These are phyloP conservation scores for Plusia festucae DNA, from an alignment of 2,888 invertebrate genomes.

Conservation along the genomic window DNA sequence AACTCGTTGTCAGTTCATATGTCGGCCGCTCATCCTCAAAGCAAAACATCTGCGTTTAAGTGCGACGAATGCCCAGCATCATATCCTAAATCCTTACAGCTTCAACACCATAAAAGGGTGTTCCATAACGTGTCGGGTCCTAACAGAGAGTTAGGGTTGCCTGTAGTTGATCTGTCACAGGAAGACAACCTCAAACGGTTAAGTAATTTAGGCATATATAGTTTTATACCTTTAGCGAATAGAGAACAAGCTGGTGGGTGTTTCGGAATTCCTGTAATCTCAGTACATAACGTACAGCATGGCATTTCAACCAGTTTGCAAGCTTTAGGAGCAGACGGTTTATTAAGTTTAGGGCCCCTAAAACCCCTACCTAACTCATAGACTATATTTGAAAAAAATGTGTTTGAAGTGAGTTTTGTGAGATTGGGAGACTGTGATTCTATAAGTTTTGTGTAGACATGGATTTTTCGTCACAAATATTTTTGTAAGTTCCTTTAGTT, in stretches of 20 bases:
- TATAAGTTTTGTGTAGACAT: constrained; percentile 19
- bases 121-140: constrained; percentile 84
- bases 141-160: constrained; percentile 91
- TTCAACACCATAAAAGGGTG: constrained; percentile 89
- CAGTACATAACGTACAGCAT: constrained; percentile 91
- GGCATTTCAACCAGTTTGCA: constrained; percentile 89
- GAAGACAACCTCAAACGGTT: constrained; percentile 91
- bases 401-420: constrained; percentile 22
- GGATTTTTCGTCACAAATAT: constrained; percentile 23
- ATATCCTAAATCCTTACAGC: constrained; percentile 92
- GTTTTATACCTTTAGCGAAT: constrained; percentile 93
- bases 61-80: constrained; percentile 93
- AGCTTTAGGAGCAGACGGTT: constrained; percentile 92
- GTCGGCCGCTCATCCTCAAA: constrained; percentile 79
- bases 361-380: constrained; percentile 88
- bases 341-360: constrained; percentile 92
- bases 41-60: constrained; percentile 84
- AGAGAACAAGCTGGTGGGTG: constrained; percentile 90
- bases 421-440: constrained; percentile 45
- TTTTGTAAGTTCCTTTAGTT: constrained; percentile 19
- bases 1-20: constrained; percentile 79
- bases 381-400: constrained; percentile 13
- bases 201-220: constrained; percentile 91
- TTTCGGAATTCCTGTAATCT: constrained; percentile 92
- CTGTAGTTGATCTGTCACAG: constrained; percentile 92